Conservation (phyloP, 2,797 vertebrate species). For the Graptemys geographica region DNA sequence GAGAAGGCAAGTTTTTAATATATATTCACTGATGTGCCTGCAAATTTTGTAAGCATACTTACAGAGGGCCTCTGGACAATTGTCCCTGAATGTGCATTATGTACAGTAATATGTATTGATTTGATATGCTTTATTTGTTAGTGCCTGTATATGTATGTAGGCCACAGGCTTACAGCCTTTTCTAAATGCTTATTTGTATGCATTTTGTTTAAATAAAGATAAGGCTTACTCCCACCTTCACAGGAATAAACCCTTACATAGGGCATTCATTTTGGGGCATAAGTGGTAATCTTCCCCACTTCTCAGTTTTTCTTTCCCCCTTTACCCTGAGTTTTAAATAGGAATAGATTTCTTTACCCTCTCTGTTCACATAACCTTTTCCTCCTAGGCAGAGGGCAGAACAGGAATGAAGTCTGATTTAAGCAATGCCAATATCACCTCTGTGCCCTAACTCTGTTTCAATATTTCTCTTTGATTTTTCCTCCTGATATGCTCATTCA, state of each 20-base stretch:
- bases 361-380: background rate
- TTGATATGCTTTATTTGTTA: background rate
- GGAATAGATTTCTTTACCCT: background rate
- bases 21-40: background rate
- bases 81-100: background rate
- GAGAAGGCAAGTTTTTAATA: background rate
- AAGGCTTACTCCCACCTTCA: rapidly evolving
- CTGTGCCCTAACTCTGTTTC: background rate
- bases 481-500: rapidly evolving
- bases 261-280: background rate
- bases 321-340: background rate
- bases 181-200: background rate
- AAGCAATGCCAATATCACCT: background rate
- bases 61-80: background rate
- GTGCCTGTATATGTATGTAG: background rate
- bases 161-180: background rate
- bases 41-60: background rate
- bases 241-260: background rate
- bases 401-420: rapidly evolving
- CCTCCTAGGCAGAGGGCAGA: background rate
- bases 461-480: background rate
- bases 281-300: background rate
- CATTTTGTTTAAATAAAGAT: background rate
- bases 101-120: background rate
- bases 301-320: background rate